A percentile compares a stretch with the other conserved stretches of the same genome.
Evolutionary conservation across 2,113 vertebrate genomes (phyloP).

Genomic region (Syrrhaptes paradoxus): DNA sequence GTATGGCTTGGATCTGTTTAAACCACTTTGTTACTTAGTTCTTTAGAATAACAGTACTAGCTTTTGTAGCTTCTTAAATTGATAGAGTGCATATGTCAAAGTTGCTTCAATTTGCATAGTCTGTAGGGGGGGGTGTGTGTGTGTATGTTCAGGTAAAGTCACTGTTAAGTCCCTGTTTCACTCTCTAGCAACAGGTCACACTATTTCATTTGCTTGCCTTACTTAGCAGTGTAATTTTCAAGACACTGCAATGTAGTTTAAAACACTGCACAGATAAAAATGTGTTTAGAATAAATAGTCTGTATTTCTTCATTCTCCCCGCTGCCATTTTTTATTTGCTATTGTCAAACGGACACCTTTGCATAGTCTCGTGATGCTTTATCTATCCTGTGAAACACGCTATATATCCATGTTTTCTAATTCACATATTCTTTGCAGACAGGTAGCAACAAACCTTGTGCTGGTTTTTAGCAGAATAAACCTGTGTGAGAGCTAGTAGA

Average conservation of each 20-base stretch:
- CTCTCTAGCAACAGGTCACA: background rate
- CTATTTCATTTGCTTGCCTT: background rate
- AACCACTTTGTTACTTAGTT: background rate
- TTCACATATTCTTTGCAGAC: background rate
- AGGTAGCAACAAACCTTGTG: background rate
- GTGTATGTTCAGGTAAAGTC: background rate
- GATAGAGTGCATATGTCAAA: background rate
- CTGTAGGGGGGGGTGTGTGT: fast-evolving
- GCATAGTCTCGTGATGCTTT: background rate
- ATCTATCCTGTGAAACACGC: background rate
- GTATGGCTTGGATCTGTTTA: background rate
- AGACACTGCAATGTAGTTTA: background rate
- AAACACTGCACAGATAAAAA: background rate
- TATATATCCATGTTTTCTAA: background rate
- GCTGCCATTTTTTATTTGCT: background rate
- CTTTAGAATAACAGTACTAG: background rate
- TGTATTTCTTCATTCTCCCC: background rate
- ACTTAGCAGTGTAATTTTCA: background rate
- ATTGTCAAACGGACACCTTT: background rate
- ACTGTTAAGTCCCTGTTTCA: background rate
- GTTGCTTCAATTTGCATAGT: background rate
- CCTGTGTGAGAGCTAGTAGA: background rate
- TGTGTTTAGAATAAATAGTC: background rate
- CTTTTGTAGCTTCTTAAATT: background rate
- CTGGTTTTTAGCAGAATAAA: background rate